Evolutionary conservation across 92 coral and sea anemone genomes (phyloP).

Genomic region (Epizoanthus ramosus): DNA sequence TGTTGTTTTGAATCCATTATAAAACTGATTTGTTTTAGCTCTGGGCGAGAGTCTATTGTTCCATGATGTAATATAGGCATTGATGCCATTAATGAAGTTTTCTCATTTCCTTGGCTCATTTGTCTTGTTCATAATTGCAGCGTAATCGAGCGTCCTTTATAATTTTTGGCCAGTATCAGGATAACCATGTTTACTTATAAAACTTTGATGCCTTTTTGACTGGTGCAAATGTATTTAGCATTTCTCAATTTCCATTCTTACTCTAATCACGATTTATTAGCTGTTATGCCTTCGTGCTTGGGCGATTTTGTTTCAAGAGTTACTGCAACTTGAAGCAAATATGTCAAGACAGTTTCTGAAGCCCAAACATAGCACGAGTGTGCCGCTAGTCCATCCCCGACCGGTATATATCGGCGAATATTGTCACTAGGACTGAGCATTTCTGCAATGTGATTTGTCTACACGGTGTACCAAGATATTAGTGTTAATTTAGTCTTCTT

Average conservation of each 20-base stretch:
- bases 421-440: not conserved
- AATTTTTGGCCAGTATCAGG: not conserved
- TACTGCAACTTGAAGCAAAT: not conserved
- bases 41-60: constrained; percentile 28
- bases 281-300: not conserved
- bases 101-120: too few relatives aligned
- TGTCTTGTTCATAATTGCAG: too few relatives aligned
- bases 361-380: not conserved
- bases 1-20: constrained; percentile 4
- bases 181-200: not conserved
- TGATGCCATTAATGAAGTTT: not conserved
- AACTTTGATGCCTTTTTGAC: not conserved
- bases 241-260: too few relatives aligned
- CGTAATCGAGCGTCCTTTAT: not conserved
- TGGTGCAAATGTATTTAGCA: too few relatives aligned
- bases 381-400: constrained; percentile 8
- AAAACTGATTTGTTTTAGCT: constrained; percentile 19
- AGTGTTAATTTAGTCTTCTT: not conserved
- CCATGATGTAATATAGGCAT: not conserved
- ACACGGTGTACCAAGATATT: not conserved
- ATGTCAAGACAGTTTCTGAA: constrained; percentile 13
- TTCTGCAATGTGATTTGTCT: not conserved
- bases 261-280: too few relatives aligned
- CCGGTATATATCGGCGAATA: constrained; percentile 21
- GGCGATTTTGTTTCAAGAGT: not conserved